A percentile compares a stretch with the other conserved stretches of the same genome.
Evolutionary conservation across 92 coral and sea anemone genomes (phyloP).

Genomic region (Umimayanthus chanpuru): DNA sequence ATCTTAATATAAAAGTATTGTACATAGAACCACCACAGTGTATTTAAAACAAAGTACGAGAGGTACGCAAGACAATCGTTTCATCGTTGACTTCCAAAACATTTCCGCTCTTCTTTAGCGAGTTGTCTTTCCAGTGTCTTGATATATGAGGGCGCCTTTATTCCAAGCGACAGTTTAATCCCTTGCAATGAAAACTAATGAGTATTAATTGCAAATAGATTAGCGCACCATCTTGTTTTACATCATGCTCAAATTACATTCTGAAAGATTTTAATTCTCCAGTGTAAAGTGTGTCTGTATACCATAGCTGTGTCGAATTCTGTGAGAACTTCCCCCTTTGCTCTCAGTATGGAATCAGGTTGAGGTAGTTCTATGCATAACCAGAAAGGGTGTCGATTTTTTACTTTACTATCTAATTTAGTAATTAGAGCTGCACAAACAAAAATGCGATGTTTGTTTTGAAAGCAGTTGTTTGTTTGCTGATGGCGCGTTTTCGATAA

Average conservation of each 20-base stretch:
- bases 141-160: neutral
- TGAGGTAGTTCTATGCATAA: no score
- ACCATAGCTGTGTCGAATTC: no score
- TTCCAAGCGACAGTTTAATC: neutral
- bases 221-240: neutral
- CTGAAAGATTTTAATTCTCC: neutral
- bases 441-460: neutral
- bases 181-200: neutral
- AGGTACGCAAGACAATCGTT: neutral
- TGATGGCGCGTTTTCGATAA: neutral
- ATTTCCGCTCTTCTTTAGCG: neutral
- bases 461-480: neutral
- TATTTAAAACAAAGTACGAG: no score
- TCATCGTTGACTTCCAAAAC: neutral
- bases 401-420: no score
- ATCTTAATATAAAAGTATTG: no score
- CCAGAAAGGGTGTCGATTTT: no score
- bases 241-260: neutral
- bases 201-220: neutral
- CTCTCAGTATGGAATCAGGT: no score
- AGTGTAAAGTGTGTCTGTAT: neutral
- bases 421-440: neutral
- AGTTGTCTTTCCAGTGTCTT: neutral
- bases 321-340: no score
- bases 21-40: no score